A percentile compares a stretch with the other conserved stretches of the same genome.
These are phyloP conservation scores for Charina bottae DNA, from an alignment of 2,113 vertebrate species.

Conservation along the genomic window DNA sequence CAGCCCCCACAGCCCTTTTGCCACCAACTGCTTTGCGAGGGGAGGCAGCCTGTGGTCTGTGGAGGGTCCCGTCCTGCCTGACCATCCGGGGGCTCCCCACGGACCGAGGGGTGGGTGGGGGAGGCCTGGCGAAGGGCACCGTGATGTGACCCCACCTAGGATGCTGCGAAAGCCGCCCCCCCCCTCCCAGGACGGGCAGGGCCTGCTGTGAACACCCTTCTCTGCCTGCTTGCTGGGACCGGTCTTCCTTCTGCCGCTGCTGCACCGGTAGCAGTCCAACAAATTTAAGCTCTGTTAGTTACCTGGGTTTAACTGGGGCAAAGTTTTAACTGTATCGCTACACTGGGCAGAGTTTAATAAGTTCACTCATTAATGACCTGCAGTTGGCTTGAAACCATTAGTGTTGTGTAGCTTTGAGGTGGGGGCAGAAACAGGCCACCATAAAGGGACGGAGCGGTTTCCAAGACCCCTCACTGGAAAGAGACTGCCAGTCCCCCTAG, in stretches of 20 bases:
- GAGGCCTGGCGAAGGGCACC: neutral
- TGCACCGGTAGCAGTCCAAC: conserved; percentile 72
- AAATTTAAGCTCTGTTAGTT: conserved; percentile 79
- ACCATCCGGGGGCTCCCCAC: neutral
- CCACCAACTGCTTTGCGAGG: too few relatives aligned
- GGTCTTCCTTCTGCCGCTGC: conserved; percentile 27
- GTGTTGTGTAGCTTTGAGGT: conserved; percentile 40
- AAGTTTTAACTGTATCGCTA: conserved; percentile 81
- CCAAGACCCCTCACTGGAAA: neutral
- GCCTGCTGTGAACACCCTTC: accelerated
- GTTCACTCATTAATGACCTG: conserved; percentile 74
- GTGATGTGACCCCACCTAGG: neutral
- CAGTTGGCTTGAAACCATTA: conserved; percentile 79
- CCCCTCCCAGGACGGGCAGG: neutral
- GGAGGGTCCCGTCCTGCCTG: neutral
- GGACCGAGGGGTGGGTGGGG: neutral
- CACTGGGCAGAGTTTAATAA: conserved; percentile 76
- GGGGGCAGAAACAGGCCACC: neutral
- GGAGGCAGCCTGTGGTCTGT: neutral
- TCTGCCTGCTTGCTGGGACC: accelerated
- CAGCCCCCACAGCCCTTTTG: too few relatives aligned
- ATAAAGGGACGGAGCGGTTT: neutral
- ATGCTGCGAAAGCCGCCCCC: neutral
- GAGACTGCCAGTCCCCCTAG: neutral
- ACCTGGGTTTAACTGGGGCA: conserved; percentile 82